Conservation (phyloP, 2,113 vertebrate genomes). For the Centropus bengalensis region DNA sequence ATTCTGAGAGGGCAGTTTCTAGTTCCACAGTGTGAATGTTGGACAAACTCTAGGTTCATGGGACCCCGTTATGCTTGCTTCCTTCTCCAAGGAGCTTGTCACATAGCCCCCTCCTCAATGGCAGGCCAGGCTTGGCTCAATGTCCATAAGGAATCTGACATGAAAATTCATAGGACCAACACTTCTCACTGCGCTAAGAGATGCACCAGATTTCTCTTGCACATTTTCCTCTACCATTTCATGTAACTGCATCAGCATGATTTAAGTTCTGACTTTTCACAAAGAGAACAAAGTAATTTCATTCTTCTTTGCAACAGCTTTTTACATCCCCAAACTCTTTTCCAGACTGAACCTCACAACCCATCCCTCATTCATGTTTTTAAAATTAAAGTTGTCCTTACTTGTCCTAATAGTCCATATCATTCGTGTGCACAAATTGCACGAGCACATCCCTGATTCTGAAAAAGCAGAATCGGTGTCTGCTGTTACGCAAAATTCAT, state of each 20-base stretch:
- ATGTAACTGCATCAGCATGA: not conserved
- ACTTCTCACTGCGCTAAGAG: not conserved
- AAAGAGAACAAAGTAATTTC: not conserved
- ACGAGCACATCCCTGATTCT: not conserved
- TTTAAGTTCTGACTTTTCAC: not conserved
- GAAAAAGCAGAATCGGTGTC: not conserved
- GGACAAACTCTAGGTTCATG: not conserved
- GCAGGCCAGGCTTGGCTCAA: not conserved
- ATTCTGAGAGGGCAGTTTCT: not conserved
- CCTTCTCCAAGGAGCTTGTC: not conserved
- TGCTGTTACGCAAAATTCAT: not conserved
- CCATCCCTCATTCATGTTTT: not conserved
- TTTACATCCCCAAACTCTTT: not conserved
- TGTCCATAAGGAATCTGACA: not conserved
- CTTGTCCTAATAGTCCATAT: not conserved
- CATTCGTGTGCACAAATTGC: not conserved
- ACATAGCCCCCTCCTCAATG: not conserved
- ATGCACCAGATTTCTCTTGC: not conserved
- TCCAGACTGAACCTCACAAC: not conserved
- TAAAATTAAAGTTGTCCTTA: not conserved
- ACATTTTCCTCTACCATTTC: not conserved
- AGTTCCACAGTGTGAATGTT: not conserved
- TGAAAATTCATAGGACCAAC: not conserved
- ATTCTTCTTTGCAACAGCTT: not conserved
- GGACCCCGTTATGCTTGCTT: not conserved